phyloP scores from a whole-genome alignment of 2,888 invertebrate species.

The Caenorhabditis panamensis region DNA sequence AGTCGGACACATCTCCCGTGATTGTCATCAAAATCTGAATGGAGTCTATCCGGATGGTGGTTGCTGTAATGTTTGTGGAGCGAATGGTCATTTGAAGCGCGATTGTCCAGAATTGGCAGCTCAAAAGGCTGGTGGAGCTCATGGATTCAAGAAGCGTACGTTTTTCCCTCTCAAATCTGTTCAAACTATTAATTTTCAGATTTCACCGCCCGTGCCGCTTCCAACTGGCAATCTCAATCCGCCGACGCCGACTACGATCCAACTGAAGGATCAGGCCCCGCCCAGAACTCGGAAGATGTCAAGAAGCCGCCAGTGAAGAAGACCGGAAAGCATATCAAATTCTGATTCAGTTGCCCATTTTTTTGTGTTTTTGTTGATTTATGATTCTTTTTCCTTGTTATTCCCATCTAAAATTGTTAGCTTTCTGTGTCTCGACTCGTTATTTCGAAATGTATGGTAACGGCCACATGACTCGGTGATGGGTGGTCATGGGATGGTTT shows the following conservation, averaged over 20 bases:
- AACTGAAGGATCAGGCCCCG: conserved; percentile 13
- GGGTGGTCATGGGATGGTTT: not conserved
- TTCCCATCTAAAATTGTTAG: not conserved
- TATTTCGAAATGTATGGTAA: not conserved
- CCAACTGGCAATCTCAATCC: conserved; percentile 43
- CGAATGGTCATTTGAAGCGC: conserved; percentile 89
- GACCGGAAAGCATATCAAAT: conserved; percentile 55
- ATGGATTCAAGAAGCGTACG: conserved; percentile 49
- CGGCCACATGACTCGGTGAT: conserved; percentile 8
- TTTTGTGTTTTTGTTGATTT: conserved; percentile 14
- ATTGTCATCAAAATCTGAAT: conserved; percentile 91
- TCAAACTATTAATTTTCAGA: conserved; percentile 17
- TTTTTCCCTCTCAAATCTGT: not conserved
- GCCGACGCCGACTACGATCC: conserved; percentile 64
- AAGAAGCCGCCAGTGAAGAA: conserved; percentile 24
- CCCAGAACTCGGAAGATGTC: not conserved
- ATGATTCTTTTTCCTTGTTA: not conserved
- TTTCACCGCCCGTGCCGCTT: conserved; percentile 49
- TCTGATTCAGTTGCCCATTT: conserved; percentile 26
- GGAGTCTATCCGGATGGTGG: conserved; percentile 91
- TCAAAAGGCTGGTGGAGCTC: conserved; percentile 58
- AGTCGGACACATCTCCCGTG: conserved; percentile 90
- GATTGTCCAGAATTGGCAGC: conserved; percentile 83
- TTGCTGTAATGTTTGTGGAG: conserved; percentile 89
- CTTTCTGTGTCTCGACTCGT: not conserved